These are phyloP conservation scores for Portevinia maculata DNA, from an alignment of 2,888 invertebrate species.

Conservation along the genomic window DNA sequence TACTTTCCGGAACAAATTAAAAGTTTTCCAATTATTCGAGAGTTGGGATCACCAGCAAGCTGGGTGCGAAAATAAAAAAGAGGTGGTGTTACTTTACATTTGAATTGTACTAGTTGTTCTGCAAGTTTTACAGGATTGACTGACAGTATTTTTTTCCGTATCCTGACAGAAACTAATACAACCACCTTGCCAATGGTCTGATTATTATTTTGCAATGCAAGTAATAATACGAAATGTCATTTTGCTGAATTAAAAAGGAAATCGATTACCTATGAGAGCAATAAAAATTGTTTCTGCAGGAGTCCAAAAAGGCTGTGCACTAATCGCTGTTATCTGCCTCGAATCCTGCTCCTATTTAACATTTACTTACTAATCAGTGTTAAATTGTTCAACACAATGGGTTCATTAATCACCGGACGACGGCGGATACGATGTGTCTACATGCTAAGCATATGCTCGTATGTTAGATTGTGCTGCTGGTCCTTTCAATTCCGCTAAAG, in stretches of 20 bases:
- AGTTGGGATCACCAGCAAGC: constrained; percentile 29
- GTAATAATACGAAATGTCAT: constrained; percentile 21
- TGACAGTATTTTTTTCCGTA: background rate
- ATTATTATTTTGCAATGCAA: background rate
- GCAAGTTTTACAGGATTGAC: background rate
- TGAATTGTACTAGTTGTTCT: constrained; percentile 17
- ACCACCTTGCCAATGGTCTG: constrained; percentile 29
- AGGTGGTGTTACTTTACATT: constrained; percentile 8
- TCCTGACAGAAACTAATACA: constrained; percentile 40
- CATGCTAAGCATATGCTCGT: constrained; percentile 8
- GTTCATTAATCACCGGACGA: constrained; percentile 55
- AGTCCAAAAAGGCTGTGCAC: background rate
- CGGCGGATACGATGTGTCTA: constrained; percentile 21
- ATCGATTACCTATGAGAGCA: too few species aligned
- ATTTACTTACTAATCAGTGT: constrained; percentile 61
- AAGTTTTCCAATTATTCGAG: constrained; percentile 70
- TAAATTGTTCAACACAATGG: constrained; percentile 65
- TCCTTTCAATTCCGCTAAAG: constrained; percentile 14
- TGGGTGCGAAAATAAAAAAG: background rate
- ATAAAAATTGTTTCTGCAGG: background rate
- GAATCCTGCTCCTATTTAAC: constrained; percentile 26
- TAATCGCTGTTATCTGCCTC: constrained; percentile 1
- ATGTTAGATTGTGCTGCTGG: constrained; percentile 1
- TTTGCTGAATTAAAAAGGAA: constrained; percentile 22
- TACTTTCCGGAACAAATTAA: constrained; percentile 57